Evolutionary conservation across 1,140 invertebrate species (phyloP).

Genomic region (Pseudoatta argentina): DNA sequence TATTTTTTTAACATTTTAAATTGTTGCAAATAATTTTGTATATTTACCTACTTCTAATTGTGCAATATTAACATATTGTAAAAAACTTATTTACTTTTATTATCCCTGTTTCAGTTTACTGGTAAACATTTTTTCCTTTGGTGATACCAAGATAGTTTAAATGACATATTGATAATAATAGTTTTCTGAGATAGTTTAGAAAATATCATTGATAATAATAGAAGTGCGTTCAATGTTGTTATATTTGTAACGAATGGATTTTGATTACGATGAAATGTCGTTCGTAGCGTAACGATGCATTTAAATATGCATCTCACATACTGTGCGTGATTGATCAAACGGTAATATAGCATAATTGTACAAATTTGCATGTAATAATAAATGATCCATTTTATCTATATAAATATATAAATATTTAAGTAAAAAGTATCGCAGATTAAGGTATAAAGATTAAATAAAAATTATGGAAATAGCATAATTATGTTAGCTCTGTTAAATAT

Average conservation of each 20-base stretch:
- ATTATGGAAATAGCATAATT: not conserved
- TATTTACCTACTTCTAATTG: not conserved
- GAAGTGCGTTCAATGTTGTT: not conserved
- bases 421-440: conserved; percentile 1
- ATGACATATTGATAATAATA: no score
- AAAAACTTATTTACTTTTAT: no score
- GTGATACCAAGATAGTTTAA: no score
- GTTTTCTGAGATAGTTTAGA: not conserved
- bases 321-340: conserved; percentile 22
- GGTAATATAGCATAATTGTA: conserved; percentile 15
- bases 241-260: not conserved
- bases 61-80: not conserved
- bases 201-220: not conserved
- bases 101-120: no score
- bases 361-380: not conserved
- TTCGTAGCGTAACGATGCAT: not conserved
- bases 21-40: not conserved
- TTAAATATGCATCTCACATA: conserved; percentile 21
- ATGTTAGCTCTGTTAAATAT: not conserved
- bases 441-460: conserved; percentile 9
- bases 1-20: conserved; percentile 1
- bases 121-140: conserved; percentile 23
- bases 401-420: conserved; percentile 22
- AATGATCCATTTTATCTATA: not conserved
- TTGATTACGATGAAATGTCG: conserved; percentile 19